These are phyloP conservation scores for Tinea trinotella DNA, from an alignment of 2,888 invertebrate genomes.

Conservation along the genomic window DNA sequence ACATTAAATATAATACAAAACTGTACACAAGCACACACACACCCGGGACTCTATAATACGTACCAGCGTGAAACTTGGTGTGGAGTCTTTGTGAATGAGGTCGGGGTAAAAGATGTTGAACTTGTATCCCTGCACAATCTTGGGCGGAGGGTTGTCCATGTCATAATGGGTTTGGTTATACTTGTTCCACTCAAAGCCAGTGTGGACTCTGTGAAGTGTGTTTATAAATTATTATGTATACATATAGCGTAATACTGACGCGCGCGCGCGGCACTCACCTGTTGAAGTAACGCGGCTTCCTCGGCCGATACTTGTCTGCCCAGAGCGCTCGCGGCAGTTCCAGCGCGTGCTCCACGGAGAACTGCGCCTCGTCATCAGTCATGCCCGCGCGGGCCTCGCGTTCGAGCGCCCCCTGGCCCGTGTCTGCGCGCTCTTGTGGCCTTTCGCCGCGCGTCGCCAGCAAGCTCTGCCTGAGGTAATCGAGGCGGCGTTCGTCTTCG, in stretches of 20 bases:
- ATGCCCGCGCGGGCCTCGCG: constrained; percentile 88
- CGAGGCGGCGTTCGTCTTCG: constrained; percentile 82
- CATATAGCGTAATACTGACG: too few species aligned
- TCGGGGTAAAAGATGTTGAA: constrained; percentile 99
- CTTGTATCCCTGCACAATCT: constrained; percentile 99
- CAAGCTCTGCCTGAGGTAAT: constrained; percentile 74
- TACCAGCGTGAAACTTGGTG: constrained; percentile 94
- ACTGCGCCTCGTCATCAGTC: constrained; percentile 89
- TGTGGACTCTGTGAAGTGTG: too few species aligned
- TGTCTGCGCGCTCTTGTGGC: constrained; percentile 20
- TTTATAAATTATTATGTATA: constrained; percentile 1
- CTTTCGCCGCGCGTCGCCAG: constrained; percentile 22
- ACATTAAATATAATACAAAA: too few species aligned
- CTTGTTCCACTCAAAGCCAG: constrained; percentile 99
- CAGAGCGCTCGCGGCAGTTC: constrained; percentile 92
- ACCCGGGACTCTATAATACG: too few species aligned
- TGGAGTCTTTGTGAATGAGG: constrained; percentile 92
- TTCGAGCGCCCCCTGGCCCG: constrained; percentile 70
- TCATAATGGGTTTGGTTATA: constrained; percentile 99
- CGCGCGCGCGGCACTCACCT: too few species aligned
- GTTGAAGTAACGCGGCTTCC: constrained; percentile 99
- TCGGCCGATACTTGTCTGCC: constrained; percentile 98
- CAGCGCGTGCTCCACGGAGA: constrained; percentile 90
- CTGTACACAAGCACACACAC: too few species aligned
- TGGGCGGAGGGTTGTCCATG: constrained; percentile 99